Conservation (phyloP, 2,797 vertebrate species). For the Carapus acus region DNA sequence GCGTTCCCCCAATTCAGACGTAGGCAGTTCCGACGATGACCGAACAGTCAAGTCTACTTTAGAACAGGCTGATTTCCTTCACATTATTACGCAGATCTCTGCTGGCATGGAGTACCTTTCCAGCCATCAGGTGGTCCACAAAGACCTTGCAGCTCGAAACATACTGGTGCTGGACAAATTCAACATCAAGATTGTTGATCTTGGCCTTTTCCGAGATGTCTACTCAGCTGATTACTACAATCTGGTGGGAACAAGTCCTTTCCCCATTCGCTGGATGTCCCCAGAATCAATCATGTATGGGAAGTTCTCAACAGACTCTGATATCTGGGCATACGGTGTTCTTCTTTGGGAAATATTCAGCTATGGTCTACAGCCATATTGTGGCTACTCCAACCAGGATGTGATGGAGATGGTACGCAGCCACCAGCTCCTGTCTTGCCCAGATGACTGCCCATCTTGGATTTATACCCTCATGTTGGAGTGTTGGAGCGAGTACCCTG, state of each 20-base stretch:
- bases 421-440: conserved; percentile 86
- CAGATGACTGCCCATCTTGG: conserved; percentile 92
- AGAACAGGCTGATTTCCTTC: conserved; percentile 90
- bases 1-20: conserved; percentile 91
- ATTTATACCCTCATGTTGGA: conserved; percentile 92
- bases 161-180: conserved; percentile 91
- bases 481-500: conserved; percentile 92
- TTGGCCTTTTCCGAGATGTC: conserved; percentile 91
- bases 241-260: conserved; percentile 79
- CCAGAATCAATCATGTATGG: conserved; percentile 90
- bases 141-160: conserved; percentile 92
- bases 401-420: conserved; percentile 93
- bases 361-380: conserved; percentile 95
- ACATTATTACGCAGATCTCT: conserved; percentile 87
- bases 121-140: conserved; percentile 88
- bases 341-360: conserved; percentile 96
- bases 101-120: conserved; percentile 96
- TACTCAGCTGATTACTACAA: conserved; percentile 96
- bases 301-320: conserved; percentile 90
- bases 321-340: conserved; percentile 96
- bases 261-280: conserved; percentile 97
- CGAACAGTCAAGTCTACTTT: conserved; percentile 88
- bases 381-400: conserved; percentile 95
- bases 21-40: conserved; percentile 92
- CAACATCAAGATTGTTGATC: conserved; percentile 86